Evolutionary conservation across 2,797 vertebrate species (phyloP).

Genomic region (Otolemur crassicaudatus): DNA sequence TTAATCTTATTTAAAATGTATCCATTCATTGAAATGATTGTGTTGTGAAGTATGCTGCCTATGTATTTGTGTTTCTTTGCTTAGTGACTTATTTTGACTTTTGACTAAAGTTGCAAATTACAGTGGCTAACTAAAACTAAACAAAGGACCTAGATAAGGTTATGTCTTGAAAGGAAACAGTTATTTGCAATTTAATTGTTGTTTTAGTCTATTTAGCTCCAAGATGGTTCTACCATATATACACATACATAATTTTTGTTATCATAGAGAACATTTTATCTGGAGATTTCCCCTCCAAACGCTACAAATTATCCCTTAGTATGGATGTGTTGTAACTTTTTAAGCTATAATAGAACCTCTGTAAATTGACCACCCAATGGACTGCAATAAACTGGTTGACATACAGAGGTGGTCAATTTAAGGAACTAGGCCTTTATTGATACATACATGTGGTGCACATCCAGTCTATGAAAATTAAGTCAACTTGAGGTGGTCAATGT

Average conservation of each 20-base stretch:
- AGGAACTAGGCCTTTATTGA: no score
- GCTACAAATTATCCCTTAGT: background rate
- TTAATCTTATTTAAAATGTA: conserved; percentile 29
- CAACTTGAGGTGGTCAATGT: no score
- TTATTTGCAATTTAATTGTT: background rate
- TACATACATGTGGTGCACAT: no score
- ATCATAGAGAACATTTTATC: background rate
- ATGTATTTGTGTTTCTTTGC: background rate
- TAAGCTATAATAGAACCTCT: background rate
- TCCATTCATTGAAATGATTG: background rate
- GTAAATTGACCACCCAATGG: no score
- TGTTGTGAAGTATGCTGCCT: background rate
- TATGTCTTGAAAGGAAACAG: conserved; percentile 25
- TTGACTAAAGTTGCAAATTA: background rate
- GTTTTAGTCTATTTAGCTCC: background rate
- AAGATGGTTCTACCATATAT: background rate
- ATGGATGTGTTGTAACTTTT: background rate
- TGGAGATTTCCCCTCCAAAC: background rate
- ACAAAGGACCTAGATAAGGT: background rate
- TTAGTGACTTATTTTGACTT: conserved; percentile 16
- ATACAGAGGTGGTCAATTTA: no score
- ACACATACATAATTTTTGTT: background rate
- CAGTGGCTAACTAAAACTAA: conserved; percentile 21
- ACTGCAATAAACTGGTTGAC: no score
- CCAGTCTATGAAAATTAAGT: no score